Conservation (phyloP, 2,113 vertebrate genomes). For the Dipodomys merriami region DNA sequence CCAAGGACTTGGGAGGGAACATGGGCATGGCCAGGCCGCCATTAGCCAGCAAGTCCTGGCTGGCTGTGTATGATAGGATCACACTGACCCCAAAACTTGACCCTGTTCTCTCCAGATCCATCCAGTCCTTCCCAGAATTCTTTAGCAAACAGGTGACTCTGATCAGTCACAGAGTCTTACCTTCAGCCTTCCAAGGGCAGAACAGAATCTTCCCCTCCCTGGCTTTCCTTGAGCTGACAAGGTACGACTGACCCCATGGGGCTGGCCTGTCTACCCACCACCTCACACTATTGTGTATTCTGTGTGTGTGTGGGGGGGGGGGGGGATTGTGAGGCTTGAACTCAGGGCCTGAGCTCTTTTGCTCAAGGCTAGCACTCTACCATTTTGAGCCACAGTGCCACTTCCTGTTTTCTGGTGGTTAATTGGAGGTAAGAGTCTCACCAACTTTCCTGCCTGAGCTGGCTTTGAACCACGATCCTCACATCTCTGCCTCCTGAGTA, state of each 20-base stretch:
- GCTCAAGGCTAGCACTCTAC: no score
- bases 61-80: not conserved
- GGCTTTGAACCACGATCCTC: no score
- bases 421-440: no score
- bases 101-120: not conserved
- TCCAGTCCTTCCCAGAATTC: not conserved
- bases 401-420: no score
- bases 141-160: not conserved
- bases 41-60: conserved; percentile 3
- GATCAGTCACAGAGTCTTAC: not conserved
- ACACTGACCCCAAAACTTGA: not conserved
- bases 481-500: no score
- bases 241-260: not conserved
- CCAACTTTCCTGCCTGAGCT: no score
- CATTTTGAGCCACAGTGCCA: no score
- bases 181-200: not conserved
- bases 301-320: no score
- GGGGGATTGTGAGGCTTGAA: no score
- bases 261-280: not conserved
- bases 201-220: not conserved
- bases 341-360: no score
- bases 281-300: no score
- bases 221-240: not conserved
- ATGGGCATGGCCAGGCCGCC: not conserved
- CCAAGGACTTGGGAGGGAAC: not conserved